Evolutionary conservation across 2,888 invertebrate species (phyloP).

Genomic region (Mesorhabditis spiculigera): DNA sequence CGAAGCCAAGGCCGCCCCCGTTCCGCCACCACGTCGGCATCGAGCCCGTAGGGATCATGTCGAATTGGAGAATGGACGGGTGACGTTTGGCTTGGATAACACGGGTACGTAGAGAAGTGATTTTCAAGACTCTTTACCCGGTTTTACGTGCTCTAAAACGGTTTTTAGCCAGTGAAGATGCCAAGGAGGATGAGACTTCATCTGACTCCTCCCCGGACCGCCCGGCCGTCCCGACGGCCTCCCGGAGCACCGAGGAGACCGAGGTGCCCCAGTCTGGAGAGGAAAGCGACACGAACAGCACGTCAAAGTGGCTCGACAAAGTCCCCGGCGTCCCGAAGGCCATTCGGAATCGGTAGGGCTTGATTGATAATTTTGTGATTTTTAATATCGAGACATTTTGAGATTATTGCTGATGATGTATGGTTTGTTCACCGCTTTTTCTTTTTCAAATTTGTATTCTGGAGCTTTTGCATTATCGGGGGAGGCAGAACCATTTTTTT

Average conservation of each 20-base stretch:
- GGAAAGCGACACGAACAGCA: conserved; percentile 20
- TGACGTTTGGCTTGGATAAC: too few species aligned
- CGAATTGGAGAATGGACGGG: too few species aligned
- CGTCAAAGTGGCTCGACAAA: conserved; percentile 17
- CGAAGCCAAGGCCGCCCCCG: not conserved
- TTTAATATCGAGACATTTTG: not conserved
- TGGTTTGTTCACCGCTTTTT: too few species aligned
- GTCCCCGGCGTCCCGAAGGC: conserved; percentile 13
- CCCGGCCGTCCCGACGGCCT: not conserved
- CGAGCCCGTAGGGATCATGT: not conserved
- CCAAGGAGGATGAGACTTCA: too few species aligned
- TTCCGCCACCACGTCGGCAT: not conserved
- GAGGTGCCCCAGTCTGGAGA: conserved; percentile 11
- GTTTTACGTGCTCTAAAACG: not conserved
- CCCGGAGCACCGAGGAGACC: conserved; percentile 1
- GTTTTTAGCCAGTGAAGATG: not conserved
- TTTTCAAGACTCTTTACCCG: not conserved
- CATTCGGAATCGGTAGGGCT: conserved; percentile 13
- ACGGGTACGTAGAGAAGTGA: too few species aligned
- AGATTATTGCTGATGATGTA: too few species aligned
- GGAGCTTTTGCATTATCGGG: too few species aligned
- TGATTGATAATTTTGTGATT: not conserved
- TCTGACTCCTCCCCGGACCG: too few species aligned
- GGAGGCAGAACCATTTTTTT: too few species aligned
- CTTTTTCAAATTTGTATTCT: too few species aligned